phyloP scores from a whole-genome alignment of 2,888 invertebrate genomes.

The Acronicta alni region DNA sequence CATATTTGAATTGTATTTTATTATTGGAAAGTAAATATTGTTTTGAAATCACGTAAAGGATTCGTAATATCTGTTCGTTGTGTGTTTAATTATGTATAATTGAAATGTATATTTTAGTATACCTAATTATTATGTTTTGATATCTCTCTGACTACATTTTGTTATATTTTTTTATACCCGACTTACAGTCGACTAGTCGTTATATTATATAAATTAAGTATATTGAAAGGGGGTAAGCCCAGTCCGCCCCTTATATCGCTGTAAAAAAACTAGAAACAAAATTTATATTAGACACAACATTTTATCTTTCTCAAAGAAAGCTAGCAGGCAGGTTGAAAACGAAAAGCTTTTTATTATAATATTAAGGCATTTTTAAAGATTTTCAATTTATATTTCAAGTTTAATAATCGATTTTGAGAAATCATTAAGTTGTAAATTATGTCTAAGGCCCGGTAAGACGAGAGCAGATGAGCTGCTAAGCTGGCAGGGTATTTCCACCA shows the following conservation, averaged over 20 bases:
- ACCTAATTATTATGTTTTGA: no score
- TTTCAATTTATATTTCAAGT: conserved; percentile 30
- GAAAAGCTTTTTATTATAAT: conserved; percentile 41
- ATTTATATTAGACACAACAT: conserved; percentile 23
- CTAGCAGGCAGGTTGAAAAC: conserved; percentile 36
- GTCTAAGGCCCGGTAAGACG: no score
- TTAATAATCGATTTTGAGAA: conserved; percentile 24
- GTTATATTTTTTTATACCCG: no score
- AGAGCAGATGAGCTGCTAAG: no score
- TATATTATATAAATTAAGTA: conserved; percentile 13
- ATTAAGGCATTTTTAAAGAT: conserved; percentile 40
- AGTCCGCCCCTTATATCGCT: conserved; percentile 47
- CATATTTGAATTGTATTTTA: no score
- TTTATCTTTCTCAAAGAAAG: conserved; percentile 58
- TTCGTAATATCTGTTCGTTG: no score
- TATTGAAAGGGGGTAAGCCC: conserved; percentile 9
- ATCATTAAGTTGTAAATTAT: conserved; percentile 20
- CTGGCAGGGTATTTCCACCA: no score
- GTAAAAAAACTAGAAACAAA: conserved; percentile 42
- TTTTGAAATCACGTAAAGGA: no score
- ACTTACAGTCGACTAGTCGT: conserved; percentile 16
- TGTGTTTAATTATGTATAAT: no score
- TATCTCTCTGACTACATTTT: no score
- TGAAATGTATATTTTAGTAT: no score
- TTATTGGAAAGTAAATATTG: no score